Evolutionary conservation across 2,113 vertebrate species (phyloP).

Genomic region (Pollachius pollachius): DNA sequence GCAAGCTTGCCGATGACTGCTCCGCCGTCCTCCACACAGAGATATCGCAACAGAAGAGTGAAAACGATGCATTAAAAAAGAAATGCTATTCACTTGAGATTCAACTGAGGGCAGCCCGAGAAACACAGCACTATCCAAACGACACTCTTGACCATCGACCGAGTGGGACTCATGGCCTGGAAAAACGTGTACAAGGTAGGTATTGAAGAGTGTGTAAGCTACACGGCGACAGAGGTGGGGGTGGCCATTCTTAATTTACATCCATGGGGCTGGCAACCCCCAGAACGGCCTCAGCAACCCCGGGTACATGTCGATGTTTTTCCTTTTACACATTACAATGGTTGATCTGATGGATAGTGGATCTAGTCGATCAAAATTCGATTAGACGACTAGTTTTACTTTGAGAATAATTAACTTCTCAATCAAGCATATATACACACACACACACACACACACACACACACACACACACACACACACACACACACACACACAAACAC

Average conservation of each 20-base stretch:
- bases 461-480: too few species aligned
- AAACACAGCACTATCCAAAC: conserved; percentile 40
- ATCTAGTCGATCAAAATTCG: too few species aligned
- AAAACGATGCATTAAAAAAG: conserved; percentile 74
- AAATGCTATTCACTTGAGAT: conserved; percentile 70
- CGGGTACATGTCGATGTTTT: too few species aligned
- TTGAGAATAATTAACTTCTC: too few species aligned
- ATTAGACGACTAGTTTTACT: too few species aligned
- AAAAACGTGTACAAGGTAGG: conserved; percentile 3
- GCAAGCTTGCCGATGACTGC: conserved; percentile 72
- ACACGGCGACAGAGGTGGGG: neutral
- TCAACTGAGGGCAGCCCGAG: conserved; percentile 68
- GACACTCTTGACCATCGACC: conserved; percentile 41
- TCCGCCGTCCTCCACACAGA: conserved; percentile 69
- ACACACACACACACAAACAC: too few species aligned
- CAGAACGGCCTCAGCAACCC: too few species aligned
- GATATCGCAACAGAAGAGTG: conserved; percentile 69
- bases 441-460: too few species aligned
- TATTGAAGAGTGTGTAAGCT: neutral
- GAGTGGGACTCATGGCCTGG: conserved; percentile 43
- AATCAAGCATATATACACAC: too few species aligned
- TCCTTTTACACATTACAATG: too few species aligned
- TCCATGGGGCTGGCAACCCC: neutral
- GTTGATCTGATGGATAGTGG: too few species aligned
- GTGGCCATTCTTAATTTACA: neutral